Evolutionary conservation across 2,888 invertebrate species (phyloP).

Genomic region (Melikaiella ostensackeni): DNA sequence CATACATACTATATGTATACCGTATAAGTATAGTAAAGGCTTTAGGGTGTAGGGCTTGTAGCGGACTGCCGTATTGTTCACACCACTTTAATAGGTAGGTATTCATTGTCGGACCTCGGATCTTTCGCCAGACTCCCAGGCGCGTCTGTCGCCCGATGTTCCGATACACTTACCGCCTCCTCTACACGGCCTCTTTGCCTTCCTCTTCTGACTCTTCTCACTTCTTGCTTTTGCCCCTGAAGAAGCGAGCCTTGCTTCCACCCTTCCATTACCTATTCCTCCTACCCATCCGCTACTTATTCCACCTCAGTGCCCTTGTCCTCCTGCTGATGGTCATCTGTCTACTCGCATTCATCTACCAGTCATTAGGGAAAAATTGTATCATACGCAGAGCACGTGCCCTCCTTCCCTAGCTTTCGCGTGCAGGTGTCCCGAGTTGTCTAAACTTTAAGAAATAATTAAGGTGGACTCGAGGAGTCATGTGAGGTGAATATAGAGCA

Average conservation of each 20-base stretch:
- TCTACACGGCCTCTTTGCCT: conserved; percentile 43
- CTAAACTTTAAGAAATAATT: conserved; percentile 1
- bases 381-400: conserved; percentile 7
- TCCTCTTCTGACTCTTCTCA: conserved; percentile 27
- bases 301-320: conserved; percentile 15
- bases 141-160: conserved; percentile 53
- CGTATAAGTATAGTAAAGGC: conserved; percentile 19
- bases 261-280: conserved; percentile 16
- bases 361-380: conserved; percentile 15
- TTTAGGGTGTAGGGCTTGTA: conserved; percentile 38
- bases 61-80: conserved; percentile 67
- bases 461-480: background rate
- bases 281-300: conserved; percentile 21
- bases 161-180: conserved; percentile 57
- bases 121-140: conserved; percentile 44
- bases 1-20: background rate
- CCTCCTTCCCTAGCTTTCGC: background rate
- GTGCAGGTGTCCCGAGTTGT: conserved; percentile 1
- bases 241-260: conserved; percentile 8
- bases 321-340: conserved; percentile 10
- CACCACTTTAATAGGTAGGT: conserved; percentile 75
- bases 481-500: background rate
- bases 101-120: conserved; percentile 67
- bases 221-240: conserved; percentile 20
- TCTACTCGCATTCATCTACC: conserved; percentile 13